These are phyloP conservation scores for Sebastes diploproa DNA, from an alignment of 2,797 vertebrate genomes.

Conservation along the genomic window DNA sequence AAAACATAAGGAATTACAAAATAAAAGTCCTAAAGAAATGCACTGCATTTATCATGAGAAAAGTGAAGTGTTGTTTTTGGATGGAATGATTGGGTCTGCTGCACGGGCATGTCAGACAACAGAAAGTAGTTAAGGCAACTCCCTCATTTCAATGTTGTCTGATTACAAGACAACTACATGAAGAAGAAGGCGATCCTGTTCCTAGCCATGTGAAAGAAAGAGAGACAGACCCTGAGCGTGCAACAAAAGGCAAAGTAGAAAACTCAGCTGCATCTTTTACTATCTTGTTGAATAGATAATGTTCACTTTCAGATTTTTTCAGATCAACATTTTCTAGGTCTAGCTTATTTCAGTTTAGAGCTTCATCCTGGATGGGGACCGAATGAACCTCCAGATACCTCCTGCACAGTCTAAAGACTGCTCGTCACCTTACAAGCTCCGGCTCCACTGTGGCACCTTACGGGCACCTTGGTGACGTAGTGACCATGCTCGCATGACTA, in stretches of 20 bases:
- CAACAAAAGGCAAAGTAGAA: background rate
- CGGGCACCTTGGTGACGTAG: background rate
- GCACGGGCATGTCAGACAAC: background rate
- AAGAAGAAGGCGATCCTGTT: background rate
- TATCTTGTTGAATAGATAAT: background rate
- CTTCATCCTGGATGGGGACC: background rate
- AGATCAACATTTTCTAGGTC: background rate
- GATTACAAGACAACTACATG: background rate
- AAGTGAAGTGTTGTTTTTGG: background rate
- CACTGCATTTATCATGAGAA: background rate
- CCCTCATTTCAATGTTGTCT: background rate
- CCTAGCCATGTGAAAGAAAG: background rate
- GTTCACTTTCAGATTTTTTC: background rate
- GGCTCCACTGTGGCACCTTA: background rate
- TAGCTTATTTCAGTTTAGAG: background rate
- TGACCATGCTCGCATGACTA: too few species aligned
- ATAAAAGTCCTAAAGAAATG: background rate
- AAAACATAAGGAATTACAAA: slow-evolving; percentile 22
- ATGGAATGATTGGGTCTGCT: slow-evolving; percentile 30
- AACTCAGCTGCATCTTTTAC: background rate
- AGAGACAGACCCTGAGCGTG: background rate
- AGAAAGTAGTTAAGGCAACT: background rate
- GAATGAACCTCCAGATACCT: background rate
- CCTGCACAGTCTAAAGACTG: too few species aligned
- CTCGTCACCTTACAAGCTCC: background rate